A percentile compares a stretch with the other conserved stretches of the same genome.
phyloP scores from a whole-genome alignment of 2,888 invertebrate species.

The Chloroclysta siterata region DNA sequence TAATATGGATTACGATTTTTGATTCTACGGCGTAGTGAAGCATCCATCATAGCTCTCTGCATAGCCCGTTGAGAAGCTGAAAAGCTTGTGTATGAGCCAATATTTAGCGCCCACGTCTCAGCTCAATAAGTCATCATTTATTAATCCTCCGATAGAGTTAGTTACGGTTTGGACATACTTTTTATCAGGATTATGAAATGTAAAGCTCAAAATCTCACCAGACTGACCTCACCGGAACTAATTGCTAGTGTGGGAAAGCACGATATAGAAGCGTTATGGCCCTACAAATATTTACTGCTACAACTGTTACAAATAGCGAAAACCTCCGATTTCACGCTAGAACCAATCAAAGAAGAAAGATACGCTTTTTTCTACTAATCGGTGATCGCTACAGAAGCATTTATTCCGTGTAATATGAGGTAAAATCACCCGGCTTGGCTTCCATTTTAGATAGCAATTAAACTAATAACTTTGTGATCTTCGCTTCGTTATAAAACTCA shows the following conservation, averaged over 20 bases:
- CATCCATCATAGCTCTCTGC: too few relatives aligned
- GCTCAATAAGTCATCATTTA: too few relatives aligned
- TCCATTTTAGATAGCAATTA: conserved; percentile 40
- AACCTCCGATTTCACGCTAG: conserved; percentile 38
- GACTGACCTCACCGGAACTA: conserved; percentile 28
- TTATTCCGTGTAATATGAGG: conserved; percentile 38
- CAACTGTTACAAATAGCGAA: conserved; percentile 38
- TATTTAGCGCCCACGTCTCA: too few relatives aligned
- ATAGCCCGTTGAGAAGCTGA: too few relatives aligned
- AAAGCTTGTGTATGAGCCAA: too few relatives aligned
- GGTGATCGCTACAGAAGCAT: conserved; percentile 76
- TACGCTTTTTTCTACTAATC: conserved; percentile 74
- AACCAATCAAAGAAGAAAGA: conserved; percentile 49
- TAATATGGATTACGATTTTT: too few relatives aligned
- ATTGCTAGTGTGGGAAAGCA: conserved; percentile 47
- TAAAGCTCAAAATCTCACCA: conserved; percentile 16
- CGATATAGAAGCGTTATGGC: conserved; percentile 37
- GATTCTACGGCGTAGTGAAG: too few relatives aligned
- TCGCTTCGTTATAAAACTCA: conserved; percentile 38
- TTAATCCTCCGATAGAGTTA: not conserved
- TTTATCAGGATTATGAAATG: conserved; percentile 11
- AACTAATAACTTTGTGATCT: conserved; percentile 33
- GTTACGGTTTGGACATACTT: not conserved
- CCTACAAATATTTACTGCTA: conserved; percentile 46
- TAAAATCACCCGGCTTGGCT: conserved; percentile 33